Conservation (phyloP, 2,113 vertebrate genomes). For the Lamprotornis superbus region DNA sequence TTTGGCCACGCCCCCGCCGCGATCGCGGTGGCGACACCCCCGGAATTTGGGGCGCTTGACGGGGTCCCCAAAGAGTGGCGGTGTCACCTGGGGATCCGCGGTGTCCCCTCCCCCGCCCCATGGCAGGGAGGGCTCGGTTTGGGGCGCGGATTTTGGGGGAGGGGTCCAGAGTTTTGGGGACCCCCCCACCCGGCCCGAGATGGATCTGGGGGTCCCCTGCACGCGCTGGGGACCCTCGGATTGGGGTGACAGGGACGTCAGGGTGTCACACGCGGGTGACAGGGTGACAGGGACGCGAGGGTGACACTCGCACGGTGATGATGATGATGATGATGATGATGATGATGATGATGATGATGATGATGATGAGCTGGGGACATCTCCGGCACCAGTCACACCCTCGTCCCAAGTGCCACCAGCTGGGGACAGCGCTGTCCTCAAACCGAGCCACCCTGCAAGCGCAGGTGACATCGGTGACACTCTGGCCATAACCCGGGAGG, state of each 20-base stretch:
- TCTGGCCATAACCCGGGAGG: neutral
- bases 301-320: neutral
- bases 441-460: neutral
- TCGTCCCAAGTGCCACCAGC: neutral
- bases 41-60: neutral
- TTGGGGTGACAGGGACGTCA: neutral
- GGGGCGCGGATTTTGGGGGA: too few species aligned
- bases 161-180: too few species aligned
- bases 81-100: neutral
- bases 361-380: neutral
- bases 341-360: neutral
- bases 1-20: neutral
- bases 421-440: too few species aligned
- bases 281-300: neutral
- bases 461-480: too few species aligned
- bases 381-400: neutral
- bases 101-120: neutral
- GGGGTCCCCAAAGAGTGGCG: neutral
- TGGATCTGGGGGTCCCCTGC: neutral
- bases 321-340: neutral
- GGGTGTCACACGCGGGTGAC: neutral
- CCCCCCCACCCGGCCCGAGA: neutral
- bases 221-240: neutral
- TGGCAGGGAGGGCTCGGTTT: too few species aligned
- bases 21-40: neutral